Evolutionary conservation across 1,140 invertebrate genomes (phyloP), one percentile per base, ranked within the genome.

Genomic region (Bombus fervidus): DNA sequence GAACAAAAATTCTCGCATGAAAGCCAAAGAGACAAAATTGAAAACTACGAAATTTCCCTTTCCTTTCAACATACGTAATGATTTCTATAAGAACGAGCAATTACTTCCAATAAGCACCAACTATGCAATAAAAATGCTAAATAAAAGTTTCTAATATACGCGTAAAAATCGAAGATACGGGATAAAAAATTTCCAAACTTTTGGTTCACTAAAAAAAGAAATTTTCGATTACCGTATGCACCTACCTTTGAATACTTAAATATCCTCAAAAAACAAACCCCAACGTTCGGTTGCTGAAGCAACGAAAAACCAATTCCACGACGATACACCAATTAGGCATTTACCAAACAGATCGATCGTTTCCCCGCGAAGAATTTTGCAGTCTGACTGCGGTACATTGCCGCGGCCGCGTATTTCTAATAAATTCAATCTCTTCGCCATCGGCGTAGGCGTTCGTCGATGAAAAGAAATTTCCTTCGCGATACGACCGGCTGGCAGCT

Each of bases 391-490:
- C 2, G 69, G 3, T 57, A 28, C n/a, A 25, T 47, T 41, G 0
- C 68, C 37, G 9, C 3, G 68, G 9, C 68, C 34, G 25, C 41
- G 41, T 47, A 66, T 66, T 76, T 53, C 62, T 66, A 83, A 83
- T 76, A 83, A 77, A 83, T 83, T 83, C 43, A 83, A 83, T 78
- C 74, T 13, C 22, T n/a, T 25, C 18, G 2, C 13, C 22, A 31
- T 22, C 31, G 22, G 34, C 76, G 76, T 53, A 34, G 22, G 73
- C 31, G 66, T 85, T 80, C 76, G 37, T 41, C 83, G 83, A 79
- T 72, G 83, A 85, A 85, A 85, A 85, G 83, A 85, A 80, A 85
- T 80, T 85, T 80, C 39, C 68, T 72, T 25, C 22, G 66, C 83
- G 76, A 84, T 84, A 47, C 82, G 74, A 71, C 37, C 75, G 75